Conservation (phyloP, 2,113 vertebrate genomes). For the Xerus inauris region DNA sequence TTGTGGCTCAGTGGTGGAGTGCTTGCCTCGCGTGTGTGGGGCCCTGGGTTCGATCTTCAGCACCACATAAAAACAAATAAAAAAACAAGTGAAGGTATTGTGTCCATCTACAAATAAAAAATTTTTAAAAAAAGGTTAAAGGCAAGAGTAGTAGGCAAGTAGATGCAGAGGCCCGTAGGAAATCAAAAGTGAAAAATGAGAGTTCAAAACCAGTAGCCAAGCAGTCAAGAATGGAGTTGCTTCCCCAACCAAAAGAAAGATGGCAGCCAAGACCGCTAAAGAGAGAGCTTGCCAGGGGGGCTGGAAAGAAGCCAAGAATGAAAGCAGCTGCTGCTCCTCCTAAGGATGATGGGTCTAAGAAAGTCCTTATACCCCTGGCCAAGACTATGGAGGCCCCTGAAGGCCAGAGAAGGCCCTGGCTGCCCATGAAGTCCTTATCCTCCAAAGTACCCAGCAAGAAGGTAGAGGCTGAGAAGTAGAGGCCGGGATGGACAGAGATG, state of each 20-base stretch:
- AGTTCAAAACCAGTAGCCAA: too few relatives aligned
- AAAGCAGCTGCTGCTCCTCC: background rate
- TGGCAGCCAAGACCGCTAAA: background rate
- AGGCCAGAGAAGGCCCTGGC: background rate
- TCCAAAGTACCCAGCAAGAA: background rate
- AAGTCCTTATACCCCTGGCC: background rate
- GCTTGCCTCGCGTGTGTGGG: too few relatives aligned
- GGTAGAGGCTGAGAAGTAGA: background rate
- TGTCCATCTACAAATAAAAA: too few relatives aligned
- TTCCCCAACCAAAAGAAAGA: constrained; percentile 31
- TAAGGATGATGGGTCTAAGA: background rate
- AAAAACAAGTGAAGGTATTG: too few relatives aligned
- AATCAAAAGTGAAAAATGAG: background rate
- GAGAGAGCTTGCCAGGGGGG: background rate
- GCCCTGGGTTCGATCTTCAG: too few relatives aligned
- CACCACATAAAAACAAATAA: too few relatives aligned
- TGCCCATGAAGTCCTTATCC: background rate
- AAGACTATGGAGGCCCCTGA: background rate
- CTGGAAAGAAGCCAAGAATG: background rate
- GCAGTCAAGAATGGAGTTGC: constrained; percentile 12
- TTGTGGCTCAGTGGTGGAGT: too few relatives aligned
- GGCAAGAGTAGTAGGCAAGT: background rate
- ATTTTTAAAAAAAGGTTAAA: too few relatives aligned
- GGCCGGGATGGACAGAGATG: background rate
- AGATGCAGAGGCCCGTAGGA: background rate